These are phyloP conservation scores for Eucidaris tribuloides DNA, from an alignment of 35 echinoderm and acorn worm species.

Conservation along the genomic window DNA sequence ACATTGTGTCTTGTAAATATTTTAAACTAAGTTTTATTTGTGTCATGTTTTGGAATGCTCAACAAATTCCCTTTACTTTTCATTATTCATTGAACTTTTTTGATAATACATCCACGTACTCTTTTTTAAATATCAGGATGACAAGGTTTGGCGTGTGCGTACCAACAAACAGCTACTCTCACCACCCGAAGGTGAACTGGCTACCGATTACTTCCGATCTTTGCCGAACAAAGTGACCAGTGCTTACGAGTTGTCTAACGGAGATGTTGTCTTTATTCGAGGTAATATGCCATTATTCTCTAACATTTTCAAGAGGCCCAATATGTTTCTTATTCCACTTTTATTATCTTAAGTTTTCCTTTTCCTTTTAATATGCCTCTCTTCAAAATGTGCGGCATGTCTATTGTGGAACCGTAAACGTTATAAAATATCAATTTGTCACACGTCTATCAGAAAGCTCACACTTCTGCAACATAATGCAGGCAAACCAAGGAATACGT, in stretches of 20 bases:
- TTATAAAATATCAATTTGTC: neutral
- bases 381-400: neutral
- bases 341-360: too few relatives aligned
- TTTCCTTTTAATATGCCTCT: neutral
- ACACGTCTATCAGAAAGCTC: neutral
- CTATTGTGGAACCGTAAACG: neutral
- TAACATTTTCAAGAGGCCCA: neutral
- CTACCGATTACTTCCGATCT: neutral
- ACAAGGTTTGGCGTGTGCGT: constrained; percentile 1
- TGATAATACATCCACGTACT: too few relatives aligned
- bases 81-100: too few relatives aligned
- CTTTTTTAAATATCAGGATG: too few relatives aligned
- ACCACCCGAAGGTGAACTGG: neutral
- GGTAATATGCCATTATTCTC: too few relatives aligned
- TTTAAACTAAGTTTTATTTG: too few relatives aligned
- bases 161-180: neutral
- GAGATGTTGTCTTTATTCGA: neutral
- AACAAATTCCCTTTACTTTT: too few relatives aligned
- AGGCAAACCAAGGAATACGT: too few relatives aligned
- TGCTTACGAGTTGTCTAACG: neutral
- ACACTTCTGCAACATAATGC: neutral
- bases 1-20: too few relatives aligned
- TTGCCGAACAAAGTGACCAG: neutral
- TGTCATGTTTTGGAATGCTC: too few relatives aligned
- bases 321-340: neutral